Conservation (phyloP, 2,888 invertebrate genomes). For the Bugula neritina region DNA sequence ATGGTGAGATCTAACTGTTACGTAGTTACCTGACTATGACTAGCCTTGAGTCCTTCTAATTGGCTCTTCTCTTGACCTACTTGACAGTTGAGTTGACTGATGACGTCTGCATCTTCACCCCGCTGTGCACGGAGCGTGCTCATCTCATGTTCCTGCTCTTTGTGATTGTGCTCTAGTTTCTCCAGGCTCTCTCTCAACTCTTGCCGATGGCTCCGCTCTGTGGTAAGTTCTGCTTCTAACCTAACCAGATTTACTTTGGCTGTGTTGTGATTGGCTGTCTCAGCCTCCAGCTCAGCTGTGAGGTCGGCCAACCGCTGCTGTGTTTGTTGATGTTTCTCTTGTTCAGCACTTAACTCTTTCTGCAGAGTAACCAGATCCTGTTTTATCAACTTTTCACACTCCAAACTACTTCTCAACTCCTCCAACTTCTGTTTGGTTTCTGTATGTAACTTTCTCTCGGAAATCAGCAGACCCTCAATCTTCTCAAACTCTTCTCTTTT, state of each 20-base stretch:
- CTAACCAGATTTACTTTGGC: background rate
- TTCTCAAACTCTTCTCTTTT: background rate
- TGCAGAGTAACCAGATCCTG: background rate
- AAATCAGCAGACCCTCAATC: background rate
- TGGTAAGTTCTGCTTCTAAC: background rate
- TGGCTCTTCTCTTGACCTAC: conserved; percentile 1
- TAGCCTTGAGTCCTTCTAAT: conserved; percentile 5
- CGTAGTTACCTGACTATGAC: conserved; percentile 7
- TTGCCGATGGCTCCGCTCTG: background rate
- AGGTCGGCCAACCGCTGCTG: background rate
- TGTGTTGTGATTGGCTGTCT: background rate
- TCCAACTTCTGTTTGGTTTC: background rate
- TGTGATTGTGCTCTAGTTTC: background rate
- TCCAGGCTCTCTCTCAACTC: conserved; percentile 21
- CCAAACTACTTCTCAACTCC: background rate
- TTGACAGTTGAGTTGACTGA: background rate
- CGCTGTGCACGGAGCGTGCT: background rate
- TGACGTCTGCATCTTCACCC: background rate
- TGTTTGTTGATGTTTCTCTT: conserved; percentile 6
- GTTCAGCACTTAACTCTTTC: background rate
- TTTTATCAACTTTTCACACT: background rate
- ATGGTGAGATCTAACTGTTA: no score
- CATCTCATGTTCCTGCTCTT: conserved; percentile 7
- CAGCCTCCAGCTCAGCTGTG: background rate
- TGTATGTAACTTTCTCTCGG: background rate